Evolutionary conservation across 2,113 vertebrate species (phyloP).

Genomic region (Cyprinodon tularosa): DNA sequence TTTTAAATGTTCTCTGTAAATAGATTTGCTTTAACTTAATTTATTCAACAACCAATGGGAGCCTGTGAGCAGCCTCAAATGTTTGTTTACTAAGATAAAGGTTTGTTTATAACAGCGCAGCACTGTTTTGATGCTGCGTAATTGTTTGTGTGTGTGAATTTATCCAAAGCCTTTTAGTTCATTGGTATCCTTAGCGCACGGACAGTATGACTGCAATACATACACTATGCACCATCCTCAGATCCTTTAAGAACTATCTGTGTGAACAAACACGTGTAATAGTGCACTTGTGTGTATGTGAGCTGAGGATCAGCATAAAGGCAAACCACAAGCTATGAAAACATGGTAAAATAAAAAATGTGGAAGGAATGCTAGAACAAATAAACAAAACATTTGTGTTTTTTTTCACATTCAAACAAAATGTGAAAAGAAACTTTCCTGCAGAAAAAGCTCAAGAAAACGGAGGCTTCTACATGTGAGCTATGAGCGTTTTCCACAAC

Average conservation of each 20-base stretch:
- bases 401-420: slow-evolving; percentile 39
- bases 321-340: slow-evolving; percentile 52
- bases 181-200: slow-evolving; percentile 1
- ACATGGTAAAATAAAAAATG: too few relatives aligned
- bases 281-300: slow-evolving; percentile 13
- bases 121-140: background rate
- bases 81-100: background rate
- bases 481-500: slow-evolving; percentile 26
- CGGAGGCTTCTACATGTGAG: slow-evolving; percentile 27
- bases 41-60: background rate
- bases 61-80: background rate
- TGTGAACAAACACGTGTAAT: slow-evolving; percentile 22
- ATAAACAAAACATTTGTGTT: slow-evolving; percentile 55
- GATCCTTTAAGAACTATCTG: background rate
- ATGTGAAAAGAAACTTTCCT: slow-evolving; percentile 20
- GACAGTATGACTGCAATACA: background rate
- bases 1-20: background rate
- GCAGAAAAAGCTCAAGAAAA: slow-evolving; percentile 25
- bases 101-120: background rate
- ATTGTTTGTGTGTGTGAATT: slow-evolving; percentile 4
- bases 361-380: slow-evolving; percentile 62
- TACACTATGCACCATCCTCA: background rate
- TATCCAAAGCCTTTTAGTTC: background rate
- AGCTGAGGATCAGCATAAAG: slow-evolving; percentile 33
- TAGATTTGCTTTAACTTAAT: background rate